Evolutionary conservation across 1,140 invertebrate species (phyloP), one percentile per base, ranked within the genome.

Genomic region (Stegodyphus dumicola): DNA sequence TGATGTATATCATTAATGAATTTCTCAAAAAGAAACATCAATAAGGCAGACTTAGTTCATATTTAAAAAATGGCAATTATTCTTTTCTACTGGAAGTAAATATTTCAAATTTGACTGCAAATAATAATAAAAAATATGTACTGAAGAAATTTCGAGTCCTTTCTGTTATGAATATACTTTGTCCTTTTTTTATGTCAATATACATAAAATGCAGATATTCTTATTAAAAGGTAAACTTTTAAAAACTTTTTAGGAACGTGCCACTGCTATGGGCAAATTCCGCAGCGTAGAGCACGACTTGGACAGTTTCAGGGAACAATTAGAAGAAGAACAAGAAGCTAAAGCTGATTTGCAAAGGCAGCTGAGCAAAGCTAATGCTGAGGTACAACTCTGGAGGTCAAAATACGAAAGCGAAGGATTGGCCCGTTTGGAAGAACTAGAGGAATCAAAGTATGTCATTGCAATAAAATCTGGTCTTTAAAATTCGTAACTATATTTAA

Each of bases 351-450:
- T 94, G 87, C 97, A 99, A 92, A 94, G 98, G 90, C 97, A 99
- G 92, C 93, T 99, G 88, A 96, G 96, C 94, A 99, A 99, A 93
- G 96, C 97, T 88, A 99, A 99, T 90, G 97, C 95, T 89, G 98
- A 98, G 91, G 93, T 95, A 88, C 97, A 98, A 92, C 91, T 97
- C 76, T 99, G 97, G 98, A 94, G 97, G 88, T 94, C 95, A 91
- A 99, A 98, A 91, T 99, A 98, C 93, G 97, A 99, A 91, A 96
- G 95, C 89, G 97, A 99, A 92, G 98, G 98, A 90, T 94, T 99
- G 88, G 96, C 97, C 87, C 94, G 97, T 88, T 95, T 97, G 88
- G 98, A 99, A 92, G 98, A 99, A 92, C 94, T 99, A 88, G 98
- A 99, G 91, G 98, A 99, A 92, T 95, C 97, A 89, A 99, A 99